phyloP scores from a whole-genome alignment of 2,888 invertebrate species.

The Drosophila ezoana region DNA sequence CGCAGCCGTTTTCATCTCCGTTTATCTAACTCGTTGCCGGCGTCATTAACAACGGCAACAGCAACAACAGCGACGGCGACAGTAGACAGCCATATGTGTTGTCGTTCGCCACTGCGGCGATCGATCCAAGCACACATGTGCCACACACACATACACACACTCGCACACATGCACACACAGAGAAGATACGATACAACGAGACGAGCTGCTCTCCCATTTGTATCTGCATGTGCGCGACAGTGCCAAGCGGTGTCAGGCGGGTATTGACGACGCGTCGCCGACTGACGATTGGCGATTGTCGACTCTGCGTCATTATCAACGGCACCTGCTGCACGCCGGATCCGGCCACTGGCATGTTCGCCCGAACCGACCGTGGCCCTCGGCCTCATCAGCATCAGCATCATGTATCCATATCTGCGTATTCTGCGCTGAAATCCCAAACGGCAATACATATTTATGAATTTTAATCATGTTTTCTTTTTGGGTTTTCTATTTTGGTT shows the following conservation, averaged over 20 bases:
- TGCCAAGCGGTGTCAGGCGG: conserved; percentile 83
- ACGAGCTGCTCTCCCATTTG: conserved; percentile 9
- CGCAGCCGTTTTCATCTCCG: conserved; percentile 40
- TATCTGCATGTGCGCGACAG: conserved; percentile 37
- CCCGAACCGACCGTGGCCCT: background rate
- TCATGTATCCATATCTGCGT: conserved; percentile 2
- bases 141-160: background rate
- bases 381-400: background rate
- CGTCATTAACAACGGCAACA: conserved; percentile 56
- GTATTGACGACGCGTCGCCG: conserved; percentile 12
- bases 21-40: conserved; percentile 58
- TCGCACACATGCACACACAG: background rate
- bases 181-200: background rate
- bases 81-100: conserved; percentile 44
- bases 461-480: conserved; percentile 16
- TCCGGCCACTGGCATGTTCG: conserved; percentile 1
- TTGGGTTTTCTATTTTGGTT: conserved; percentile 29
- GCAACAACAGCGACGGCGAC: conserved; percentile 20
- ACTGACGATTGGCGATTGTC: conserved; percentile 3
- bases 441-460: conserved; percentile 10
- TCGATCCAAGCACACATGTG: conserved; percentile 48
- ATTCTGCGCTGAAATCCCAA: conserved; percentile 20
- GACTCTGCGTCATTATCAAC: conserved; percentile 23
- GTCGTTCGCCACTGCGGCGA: conserved; percentile 2
- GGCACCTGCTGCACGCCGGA: conserved; percentile 43